Base-by-base conservation (phyloP, 2,797 vertebrate genomes). In the Discoglossus pictus region DNA sequence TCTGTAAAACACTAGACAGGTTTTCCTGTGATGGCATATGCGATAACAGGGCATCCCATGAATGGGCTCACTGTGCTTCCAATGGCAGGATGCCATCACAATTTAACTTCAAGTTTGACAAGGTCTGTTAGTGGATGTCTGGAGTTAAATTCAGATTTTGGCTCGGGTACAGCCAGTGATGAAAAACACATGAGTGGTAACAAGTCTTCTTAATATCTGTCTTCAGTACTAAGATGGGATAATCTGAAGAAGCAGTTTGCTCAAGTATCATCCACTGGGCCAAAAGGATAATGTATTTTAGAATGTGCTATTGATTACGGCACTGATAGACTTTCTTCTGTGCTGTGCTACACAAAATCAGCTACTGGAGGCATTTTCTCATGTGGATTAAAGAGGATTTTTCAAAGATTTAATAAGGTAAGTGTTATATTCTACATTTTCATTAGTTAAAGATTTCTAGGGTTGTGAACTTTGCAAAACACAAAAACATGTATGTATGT, bases 131-230 rank as follows among this genome's bases (percentile, higher is more conserved):
- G 82, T 86, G 84, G 86, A 88, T 73, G 78, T 89, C 85, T 86
- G 88, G 86, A 88, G 87, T 89, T 87, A 88, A 90, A 79, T 81
- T 83, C 90, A 88, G 83, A 84, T 84, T 80, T 85, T 97, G 95
- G 94, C 93, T 82, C 61, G 10, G 75, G 78, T 88, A 91, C 92
- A 96, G 85, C 88, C 80, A 75, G 84, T 92, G 93, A 97, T 94
- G 92, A 90, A 89, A 93, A 95, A 91, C 93, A 94, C 82, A 92
- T 93, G 94, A 93, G 80, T 82, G 77, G 83, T 85, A 91, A 92
- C 90, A 90, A 91, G 83, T 88, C 81, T 35, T 75, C 81, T 91
- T 88, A 91, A 87, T 86, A 84, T 84, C 65, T 76, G 84, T 88
- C 81, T 80, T 86, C 89, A 91, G 85, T 87, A 85, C 85, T 87